Base-by-base conservation (phyloP, 2,797 vertebrate species). In the Natrix natrix region DNA sequence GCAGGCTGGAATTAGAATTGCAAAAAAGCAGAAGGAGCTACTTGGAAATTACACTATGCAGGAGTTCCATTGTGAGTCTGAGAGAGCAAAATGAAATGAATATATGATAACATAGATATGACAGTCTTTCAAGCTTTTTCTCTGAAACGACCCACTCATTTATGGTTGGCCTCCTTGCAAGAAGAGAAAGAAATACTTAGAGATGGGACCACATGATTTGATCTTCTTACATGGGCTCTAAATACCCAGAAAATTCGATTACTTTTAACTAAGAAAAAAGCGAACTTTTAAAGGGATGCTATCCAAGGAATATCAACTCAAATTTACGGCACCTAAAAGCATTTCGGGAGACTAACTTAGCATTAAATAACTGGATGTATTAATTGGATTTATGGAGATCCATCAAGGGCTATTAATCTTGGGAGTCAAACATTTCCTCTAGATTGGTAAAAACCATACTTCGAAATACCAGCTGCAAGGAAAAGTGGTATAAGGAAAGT, bases 1-100 rank as follows among this genome's bases (percentile, higher is more conserved):
- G 97, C 69, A 97, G 97, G 95, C 78, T 96, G 96, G 96, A 97
- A 98, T 98, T 98, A 98, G 97, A 98, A 98, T 97, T 98, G 97
- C 97, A 98, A 98, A 97, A 96, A 94, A 96, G 95, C 93, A 95
- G 94, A 97, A 97, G 96, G 94, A 95, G 94, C 96, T 96, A 92
- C 92, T 92, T 94, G 94, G 93, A 98, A 98, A 98, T 98, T 97
- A 98, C 96, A 97, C 94, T 94, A 96, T 96, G 97, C 97, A 97
- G 95, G 96, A 95, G 95, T 96, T 97, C 96, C 94, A 94, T 92
- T 96, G 94, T 96, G 95, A 96, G 95, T 94, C 1, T 92, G 95
- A 96, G 94, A 95, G 94, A 95, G 78, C 90, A 94, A 94, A 96
- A 98, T 96, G 96, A 98, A 98, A 97, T 96, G 96, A 97, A 97